Percentiles rank a stretch among this genome's conserved stretches.
Conservation (phyloP, 2,797 vertebrate genomes). For the Lagocephalus sceleratus region DNA sequence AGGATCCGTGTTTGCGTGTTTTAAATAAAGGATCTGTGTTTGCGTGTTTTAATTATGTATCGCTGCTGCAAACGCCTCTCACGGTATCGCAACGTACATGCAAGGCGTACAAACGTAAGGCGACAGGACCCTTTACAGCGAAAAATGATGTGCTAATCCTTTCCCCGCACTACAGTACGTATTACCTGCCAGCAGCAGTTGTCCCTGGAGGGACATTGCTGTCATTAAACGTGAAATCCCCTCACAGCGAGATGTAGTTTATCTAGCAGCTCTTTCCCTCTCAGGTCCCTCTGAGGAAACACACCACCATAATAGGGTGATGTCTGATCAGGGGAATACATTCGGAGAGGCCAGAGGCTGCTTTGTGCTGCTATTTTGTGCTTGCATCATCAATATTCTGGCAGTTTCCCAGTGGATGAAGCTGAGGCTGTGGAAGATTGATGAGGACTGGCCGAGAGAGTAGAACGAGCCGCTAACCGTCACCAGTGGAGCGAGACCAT, state of each 20-base stretch:
- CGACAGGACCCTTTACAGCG: neutral
- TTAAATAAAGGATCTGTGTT: neutral
- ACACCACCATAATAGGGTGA: conserved; percentile 48
- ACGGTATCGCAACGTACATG: conserved; percentile 1
- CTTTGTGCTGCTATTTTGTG: conserved; percentile 39
- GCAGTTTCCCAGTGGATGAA: conserved; percentile 39
- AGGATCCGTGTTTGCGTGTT: neutral
- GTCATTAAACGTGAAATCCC: conserved; percentile 28
- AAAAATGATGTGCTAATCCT: conserved; percentile 30
- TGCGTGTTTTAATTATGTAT: conserved; percentile 1
- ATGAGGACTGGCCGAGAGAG: conserved; percentile 50
- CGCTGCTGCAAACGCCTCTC: conserved; percentile 5
- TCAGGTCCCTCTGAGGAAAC: conserved; percentile 28
- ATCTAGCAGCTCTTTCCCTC: conserved; percentile 23
- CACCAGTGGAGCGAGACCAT: conserved; percentile 38
- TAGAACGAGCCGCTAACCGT: conserved; percentile 37
- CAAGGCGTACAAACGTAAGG: conserved; percentile 13
- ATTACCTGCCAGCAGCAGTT: conserved; percentile 23
- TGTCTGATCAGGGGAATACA: conserved; percentile 35
- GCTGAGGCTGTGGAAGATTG: conserved; percentile 53
- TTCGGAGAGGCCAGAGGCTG: conserved; percentile 20
- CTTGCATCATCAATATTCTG: conserved; percentile 62
- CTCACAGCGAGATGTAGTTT: conserved; percentile 36
- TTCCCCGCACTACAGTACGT: conserved; percentile 3
- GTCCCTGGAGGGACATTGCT: conserved; percentile 19